These are phyloP conservation scores for Nomada ferruginata DNA, from an alignment of 2,888 invertebrate species.

Conservation along the genomic window DNA sequence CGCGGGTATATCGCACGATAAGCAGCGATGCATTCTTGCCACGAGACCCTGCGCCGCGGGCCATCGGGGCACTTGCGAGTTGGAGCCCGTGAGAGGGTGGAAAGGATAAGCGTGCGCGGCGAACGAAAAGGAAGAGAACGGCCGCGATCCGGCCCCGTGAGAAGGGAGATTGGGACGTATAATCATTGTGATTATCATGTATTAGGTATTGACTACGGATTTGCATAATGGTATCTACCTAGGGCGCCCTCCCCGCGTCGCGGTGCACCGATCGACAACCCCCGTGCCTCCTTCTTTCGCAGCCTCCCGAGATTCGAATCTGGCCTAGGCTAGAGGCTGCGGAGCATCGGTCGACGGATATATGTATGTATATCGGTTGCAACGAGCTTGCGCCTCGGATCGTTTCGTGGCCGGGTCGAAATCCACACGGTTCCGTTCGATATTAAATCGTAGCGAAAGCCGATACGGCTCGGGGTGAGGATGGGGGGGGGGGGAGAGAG, in stretches of 20 bases:
- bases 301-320: constrained; percentile 24
- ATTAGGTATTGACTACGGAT: constrained; percentile 84
- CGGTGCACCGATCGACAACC: constrained; percentile 58
- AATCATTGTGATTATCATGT: constrained; percentile 84
- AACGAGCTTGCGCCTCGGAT: background rate
- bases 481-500: background rate
- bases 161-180: constrained; percentile 77
- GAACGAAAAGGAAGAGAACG: constrained; percentile 43
- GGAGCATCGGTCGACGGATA: background rate
- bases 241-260: constrained; percentile 62
- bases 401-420: background rate
- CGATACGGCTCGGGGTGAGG: background rate
- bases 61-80: constrained; percentile 63
- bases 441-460: constrained; percentile 26
- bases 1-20: constrained; percentile 83
- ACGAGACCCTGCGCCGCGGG: constrained; percentile 65
- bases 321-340: background rate
- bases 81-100: constrained; percentile 62
- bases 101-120: constrained; percentile 67
- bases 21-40: constrained; percentile 80
- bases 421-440: background rate
- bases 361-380: background rate
- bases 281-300: constrained; percentile 30
- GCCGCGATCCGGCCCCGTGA: constrained; percentile 59
- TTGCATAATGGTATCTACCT: constrained; percentile 83